A percentile compares a stretch with the other conserved stretches of the same genome.
Conservation (phyloP, 2,888 invertebrate genomes). For the Zootermopsis nevadensis region DNA sequence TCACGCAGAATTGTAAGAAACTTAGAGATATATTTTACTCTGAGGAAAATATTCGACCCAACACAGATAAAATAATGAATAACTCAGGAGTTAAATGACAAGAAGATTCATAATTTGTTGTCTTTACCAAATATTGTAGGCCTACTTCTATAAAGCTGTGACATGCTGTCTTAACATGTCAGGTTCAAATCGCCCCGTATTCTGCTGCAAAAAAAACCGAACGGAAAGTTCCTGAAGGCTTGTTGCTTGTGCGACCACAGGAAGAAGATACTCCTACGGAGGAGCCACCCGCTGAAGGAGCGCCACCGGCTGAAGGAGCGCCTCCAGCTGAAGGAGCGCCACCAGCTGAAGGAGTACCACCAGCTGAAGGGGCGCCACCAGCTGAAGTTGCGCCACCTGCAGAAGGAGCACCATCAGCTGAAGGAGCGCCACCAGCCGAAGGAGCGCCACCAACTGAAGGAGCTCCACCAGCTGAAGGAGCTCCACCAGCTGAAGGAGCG, state of each 20-base stretch:
- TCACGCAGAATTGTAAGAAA: no score
- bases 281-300: slow-evolving; percentile 54
- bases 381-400: no score
- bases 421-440: slow-evolving; percentile 50
- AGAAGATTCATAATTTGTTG: no score
- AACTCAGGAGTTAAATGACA: no score
- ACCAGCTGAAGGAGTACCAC: not conserved
- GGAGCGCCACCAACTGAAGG: slow-evolving; percentile 60
- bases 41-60: no score
- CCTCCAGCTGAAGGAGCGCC: slow-evolving; percentile 54
- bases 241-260: slow-evolving; percentile 57
- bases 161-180: no score
- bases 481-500: slow-evolving; percentile 56
- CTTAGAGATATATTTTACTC: no score
- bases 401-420: not conserved
- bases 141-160: no score
- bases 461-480: slow-evolving; percentile 61
- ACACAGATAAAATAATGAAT: no score
- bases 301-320: slow-evolving; percentile 52
- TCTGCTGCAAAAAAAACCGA: no score
- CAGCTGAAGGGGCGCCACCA: not conserved
- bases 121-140: no score
- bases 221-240: slow-evolving; percentile 53
- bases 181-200: no score
- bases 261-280: slow-evolving; percentile 53